Base-by-base conservation (phyloP, 2,797 vertebrate genomes). In the Argya squamiceps region DNA sequence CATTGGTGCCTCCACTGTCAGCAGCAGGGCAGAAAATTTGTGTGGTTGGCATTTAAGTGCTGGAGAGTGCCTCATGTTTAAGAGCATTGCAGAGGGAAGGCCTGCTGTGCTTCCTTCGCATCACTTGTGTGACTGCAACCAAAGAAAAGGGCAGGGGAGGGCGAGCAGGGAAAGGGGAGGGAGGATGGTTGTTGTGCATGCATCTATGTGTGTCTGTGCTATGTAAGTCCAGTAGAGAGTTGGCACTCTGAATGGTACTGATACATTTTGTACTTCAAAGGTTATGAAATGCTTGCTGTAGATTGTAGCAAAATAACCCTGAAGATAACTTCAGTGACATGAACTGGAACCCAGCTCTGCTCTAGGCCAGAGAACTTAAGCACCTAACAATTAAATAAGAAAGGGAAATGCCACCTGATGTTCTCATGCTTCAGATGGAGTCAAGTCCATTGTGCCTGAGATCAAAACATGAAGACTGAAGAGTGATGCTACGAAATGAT, bases 401-500 rank as follows among this genome's bases (percentile, higher is more conserved):
- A 67, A 62, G 32, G 30, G 20, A 84, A 84, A 30, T 21, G 13
- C 21, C 50, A 32, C 59, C 29, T 74, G 15, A 8, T 82, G 16
- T 62, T 89, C 76, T 92, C 2, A 2, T 83, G 36, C 32, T 60
- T 84, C 27, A 68, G 8, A 11, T 41, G 8, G 27, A 10, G 22
- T 67, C 34, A 87, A 76, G 55, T 46, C 60, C 15, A 3, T 73
- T 68, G 52, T 70, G 22, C 43, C 41, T 7, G 23, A 68, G 32
- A 59, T 29, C 53, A 49, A 84, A 86, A 46, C 71, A 36, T 3
- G 30, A 62, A 53, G 19, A 50, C 29, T 65, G 30, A 75, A 52
- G 56, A 91, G 11, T 0, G 1, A 7, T 70, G 20, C 32, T 63
- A 1, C 39, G 24, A 77, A 67, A 39, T 58, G 0, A 6, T 69